Percentiles rank a stretch among this genome's conserved stretches.
Evolutionary conservation across 1,140 invertebrate genomes (phyloP).

Genomic region (Halotydeus destructor): DNA sequence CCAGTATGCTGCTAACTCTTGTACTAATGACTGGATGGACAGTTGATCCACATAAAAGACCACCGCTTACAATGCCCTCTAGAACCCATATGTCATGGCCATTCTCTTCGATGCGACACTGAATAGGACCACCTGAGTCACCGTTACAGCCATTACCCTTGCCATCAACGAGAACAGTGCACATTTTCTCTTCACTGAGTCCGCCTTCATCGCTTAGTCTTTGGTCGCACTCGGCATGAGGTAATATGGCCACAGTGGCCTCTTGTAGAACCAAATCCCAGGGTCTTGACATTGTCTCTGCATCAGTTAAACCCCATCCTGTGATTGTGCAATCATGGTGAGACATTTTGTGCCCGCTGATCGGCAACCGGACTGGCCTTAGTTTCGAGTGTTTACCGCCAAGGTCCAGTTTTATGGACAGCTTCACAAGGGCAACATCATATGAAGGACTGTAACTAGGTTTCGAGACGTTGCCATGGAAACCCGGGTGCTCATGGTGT

Average conservation of each 20-base stretch:
- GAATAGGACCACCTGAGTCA: conserved; percentile 59
- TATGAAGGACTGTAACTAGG: not conserved
- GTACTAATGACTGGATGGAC: no score
- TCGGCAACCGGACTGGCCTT: no score
- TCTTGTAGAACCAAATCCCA: no score
- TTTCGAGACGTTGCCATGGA: not conserved
- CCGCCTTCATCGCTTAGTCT: not conserved
- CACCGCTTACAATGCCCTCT: no score
- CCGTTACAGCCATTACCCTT: conserved; percentile 26
- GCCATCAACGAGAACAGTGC: not conserved
- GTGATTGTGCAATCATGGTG: not conserved
- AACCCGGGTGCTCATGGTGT: not conserved
- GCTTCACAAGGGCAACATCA: no score
- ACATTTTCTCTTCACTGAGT: not conserved
- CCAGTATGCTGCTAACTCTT: no score
- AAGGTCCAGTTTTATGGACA: no score
- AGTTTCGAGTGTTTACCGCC: no score
- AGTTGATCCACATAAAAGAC: no score
- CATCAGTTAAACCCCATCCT: no score
- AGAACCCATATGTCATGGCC: not conserved
- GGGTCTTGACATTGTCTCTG: no score
- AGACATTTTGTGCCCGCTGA: not conserved
- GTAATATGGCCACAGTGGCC: not conserved
- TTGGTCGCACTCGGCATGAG: not conserved
- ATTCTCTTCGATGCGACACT: conserved; percentile 28